These are phyloP conservation scores for Neodon shergylaensis DNA, from an alignment of 2,113 vertebrate genomes.

Conservation along the genomic window DNA sequence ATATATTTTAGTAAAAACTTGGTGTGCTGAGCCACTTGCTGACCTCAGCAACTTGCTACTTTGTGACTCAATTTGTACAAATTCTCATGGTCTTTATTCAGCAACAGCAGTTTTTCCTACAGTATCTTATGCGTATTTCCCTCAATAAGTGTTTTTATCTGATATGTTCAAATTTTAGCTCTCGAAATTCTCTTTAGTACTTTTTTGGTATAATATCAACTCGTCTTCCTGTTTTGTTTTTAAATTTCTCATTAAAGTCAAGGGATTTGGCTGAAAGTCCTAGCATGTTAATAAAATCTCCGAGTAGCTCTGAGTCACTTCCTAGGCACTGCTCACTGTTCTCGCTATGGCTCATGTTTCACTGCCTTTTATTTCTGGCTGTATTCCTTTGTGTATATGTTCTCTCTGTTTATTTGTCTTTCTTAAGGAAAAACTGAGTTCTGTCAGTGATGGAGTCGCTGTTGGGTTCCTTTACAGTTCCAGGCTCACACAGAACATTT, in stretches of 20 bases:
- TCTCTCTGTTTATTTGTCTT: not conserved
- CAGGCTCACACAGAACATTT: not conserved
- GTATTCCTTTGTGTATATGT: not conserved
- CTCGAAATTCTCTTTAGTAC: not conserved
- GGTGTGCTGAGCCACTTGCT: not conserved
- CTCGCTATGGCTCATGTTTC: not conserved
- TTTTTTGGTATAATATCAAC: not conserved
- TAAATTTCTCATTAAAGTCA: not conserved
- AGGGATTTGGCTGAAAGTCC: not conserved
- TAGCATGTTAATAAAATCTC: not conserved
- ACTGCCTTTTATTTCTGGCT: not conserved
- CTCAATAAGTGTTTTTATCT: not conserved
- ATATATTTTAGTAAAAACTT: not conserved
- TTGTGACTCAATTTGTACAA: not conserved
- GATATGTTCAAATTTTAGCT: not conserved
- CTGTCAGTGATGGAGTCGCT: not conserved
- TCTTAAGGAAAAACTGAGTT: not conserved
- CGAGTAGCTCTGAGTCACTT: not conserved
- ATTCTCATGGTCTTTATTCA: not conserved
- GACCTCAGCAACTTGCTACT: not conserved
- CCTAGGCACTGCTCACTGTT: not conserved
- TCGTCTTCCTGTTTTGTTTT: not conserved
- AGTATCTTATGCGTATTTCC: not conserved
- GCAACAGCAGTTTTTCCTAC: not conserved
- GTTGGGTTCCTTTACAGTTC: not conserved